These are phyloP conservation scores for Xyrauchen texanus DNA, from an alignment of 2,113 vertebrate species.

Conservation along the genomic window DNA sequence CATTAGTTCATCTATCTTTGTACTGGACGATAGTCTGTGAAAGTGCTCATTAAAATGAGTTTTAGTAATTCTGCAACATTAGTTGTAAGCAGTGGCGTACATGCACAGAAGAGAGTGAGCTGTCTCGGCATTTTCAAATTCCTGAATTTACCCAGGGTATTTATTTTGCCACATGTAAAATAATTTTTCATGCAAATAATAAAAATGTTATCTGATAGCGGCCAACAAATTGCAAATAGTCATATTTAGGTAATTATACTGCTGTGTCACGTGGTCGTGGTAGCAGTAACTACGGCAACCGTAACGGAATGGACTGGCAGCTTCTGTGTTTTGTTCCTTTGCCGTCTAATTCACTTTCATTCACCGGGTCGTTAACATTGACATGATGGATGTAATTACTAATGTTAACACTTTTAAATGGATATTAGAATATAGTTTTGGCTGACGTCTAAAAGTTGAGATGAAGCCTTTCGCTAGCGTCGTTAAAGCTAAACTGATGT, in stretches of 20 bases:
- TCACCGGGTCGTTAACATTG: background rate
- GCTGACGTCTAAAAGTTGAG: background rate
- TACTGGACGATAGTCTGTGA: too few relatives aligned
- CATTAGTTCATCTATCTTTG: too few relatives aligned
- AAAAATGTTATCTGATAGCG: too few relatives aligned
- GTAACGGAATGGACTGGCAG: background rate
- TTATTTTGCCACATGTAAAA: too few relatives aligned
- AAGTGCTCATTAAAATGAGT: too few relatives aligned
- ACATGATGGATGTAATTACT: background rate
- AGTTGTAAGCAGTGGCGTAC: too few relatives aligned
- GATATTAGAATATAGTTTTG: background rate
- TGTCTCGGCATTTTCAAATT: too few relatives aligned
- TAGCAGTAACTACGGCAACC: constrained; percentile 5
- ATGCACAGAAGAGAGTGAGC: too few relatives aligned
- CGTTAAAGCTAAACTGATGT: background rate
- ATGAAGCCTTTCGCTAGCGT: background rate
- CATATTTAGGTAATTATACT: background rate
- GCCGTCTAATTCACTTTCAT: background rate
- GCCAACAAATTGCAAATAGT: background rate
- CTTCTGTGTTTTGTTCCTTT: background rate
- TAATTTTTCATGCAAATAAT: too few relatives aligned
- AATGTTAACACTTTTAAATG: background rate
- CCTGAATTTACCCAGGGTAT: too few relatives aligned
- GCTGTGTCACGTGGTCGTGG: constrained; percentile 1
- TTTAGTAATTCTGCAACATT: too few relatives aligned